Base-by-base conservation (phyloP, 1,140 invertebrate species). In the Cydia pomonella region DNA sequence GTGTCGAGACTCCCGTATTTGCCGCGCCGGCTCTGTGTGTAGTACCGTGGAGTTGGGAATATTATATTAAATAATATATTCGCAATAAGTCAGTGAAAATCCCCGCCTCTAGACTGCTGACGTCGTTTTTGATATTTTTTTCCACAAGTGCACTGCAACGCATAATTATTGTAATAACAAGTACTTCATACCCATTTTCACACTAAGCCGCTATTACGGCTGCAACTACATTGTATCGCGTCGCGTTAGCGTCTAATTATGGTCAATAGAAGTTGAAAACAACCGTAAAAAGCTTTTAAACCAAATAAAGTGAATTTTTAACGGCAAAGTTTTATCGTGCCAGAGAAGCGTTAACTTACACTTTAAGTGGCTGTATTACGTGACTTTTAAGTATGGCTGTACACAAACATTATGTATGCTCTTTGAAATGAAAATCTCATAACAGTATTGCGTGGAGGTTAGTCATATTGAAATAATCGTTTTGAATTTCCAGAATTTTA, bases 291-390 rank as follows among this genome's bases (percentile, higher is more conserved):
- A 7, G 27, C 29, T 33, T 69, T 41, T 69, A 33, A 69, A 69
- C 64, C 29, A 69, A 69, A 69, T 69, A 69, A 69, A 69, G 64
- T 69, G 64, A 69, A 69, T 69, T 69, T 69, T 69, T 69, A 69
- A 66, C 16, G 63, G 13, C 9, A 2, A 33, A 33, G 29, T 33
- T 69, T 69, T 38, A 69, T 69, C 27, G 64, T 69, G 64, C 29
- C 29, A 10, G n/a, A 33, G 9, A 38, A 38, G 29, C 64, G n/a
- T 21, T 18, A 69, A 69, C 64, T 69, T 69, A 33, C 13, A 69
- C 29, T 18, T 21, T 69, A 69, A 69, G 27, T 69, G n/a, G 64
- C 53, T 23, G 25, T 66, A n/a, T 38, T 69, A 69, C 64, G 64
- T 69, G 64, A 38, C 64, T 33, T 16, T 33, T 69, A 69, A 69